phyloP scores from a whole-genome alignment of 2,797 vertebrate genomes.

The Bufotes viridis region DNA sequence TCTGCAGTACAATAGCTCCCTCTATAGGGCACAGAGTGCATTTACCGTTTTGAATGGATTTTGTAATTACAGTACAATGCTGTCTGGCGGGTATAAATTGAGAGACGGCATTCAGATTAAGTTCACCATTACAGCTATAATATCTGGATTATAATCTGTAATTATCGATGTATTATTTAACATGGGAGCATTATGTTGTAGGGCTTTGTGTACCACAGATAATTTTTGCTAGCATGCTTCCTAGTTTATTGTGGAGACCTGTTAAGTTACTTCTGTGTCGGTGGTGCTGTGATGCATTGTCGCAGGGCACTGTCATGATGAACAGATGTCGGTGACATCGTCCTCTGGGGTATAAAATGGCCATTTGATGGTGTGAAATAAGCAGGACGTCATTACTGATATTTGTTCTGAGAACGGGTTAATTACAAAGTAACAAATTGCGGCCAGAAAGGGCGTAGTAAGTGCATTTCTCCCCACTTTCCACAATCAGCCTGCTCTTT shows the following conservation, averaged over 20 bases:
- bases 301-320: neutral
- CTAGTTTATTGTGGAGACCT: neutral
- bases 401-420: slow-evolving; percentile 54
- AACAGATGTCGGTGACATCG: slow-evolving; percentile 1
- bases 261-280: neutral
- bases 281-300: neutral
- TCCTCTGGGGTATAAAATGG: slow-evolving; percentile 23
- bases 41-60: neutral
- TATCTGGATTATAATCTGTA: neutral
- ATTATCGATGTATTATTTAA: neutral
- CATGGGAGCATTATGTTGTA: neutral
- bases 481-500: slow-evolving; percentile 24
- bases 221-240: neutral
- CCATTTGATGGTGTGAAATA: slow-evolving; percentile 38
- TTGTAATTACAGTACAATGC: neutral
- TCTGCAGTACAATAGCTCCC: slow-evolving; percentile 77
- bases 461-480: slow-evolving; percentile 6
- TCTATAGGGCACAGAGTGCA: slow-evolving; percentile 71
- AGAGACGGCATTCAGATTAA: slow-evolving; percentile 3
- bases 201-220: neutral
- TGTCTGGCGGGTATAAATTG: neutral
- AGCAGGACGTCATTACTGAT: slow-evolving; percentile 53
- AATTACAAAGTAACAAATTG: slow-evolving; percentile 60
- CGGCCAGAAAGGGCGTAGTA: slow-evolving; percentile 55
- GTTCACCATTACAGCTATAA: neutral